Base-by-base conservation (phyloP, 2,888 invertebrate genomes). In the Chrysina gloriosa region DNA sequence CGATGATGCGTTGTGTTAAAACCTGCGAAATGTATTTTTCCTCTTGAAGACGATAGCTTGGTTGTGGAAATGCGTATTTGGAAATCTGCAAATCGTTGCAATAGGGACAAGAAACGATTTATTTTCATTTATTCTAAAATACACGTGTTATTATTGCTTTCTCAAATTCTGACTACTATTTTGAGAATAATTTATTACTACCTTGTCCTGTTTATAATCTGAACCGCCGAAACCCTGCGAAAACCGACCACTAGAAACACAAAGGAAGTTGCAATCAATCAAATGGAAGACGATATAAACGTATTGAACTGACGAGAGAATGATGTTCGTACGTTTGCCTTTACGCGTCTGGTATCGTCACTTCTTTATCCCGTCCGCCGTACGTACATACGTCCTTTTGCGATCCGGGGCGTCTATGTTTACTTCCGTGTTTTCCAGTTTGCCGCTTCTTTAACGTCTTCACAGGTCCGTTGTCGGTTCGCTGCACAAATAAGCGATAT, bases 341-440 rank as follows among this genome's bases (percentile, higher is more conserved):
- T 27, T 50, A 14, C 29, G 29, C 16, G 29, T 50, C 16, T 50
- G 50, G 29, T 50, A 29, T 50, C 50, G 48, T 27, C 50, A 50
- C 50, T 50, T 50, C 50, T 50, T 50, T 50, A 50, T 50, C 50
- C 50, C 21, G 19, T 45, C 45, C 45, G 45, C 45, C 16, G n/a
- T n/a, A n/a, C n/a, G n/a, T n/a, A n/a, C 21, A 45, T 45, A 19
- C 21, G 19, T 9, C 29, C 14, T 29, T 48, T 50, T 21, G 14
- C 50, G 27, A 14, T 21, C 19, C 27, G 29, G 29, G 50, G 50
- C 50, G 16, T 21, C 21, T 50, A 50, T 50, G 50, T 27, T 50
- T 50, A 50, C 50, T 29, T 50, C 50, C 27, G 29, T 50, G 50
- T 50, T 50, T 50, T 50, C 50, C 50, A 50, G 27, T 50, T 50